phyloP scores from a whole-genome alignment of 2,113 vertebrate genomes.

The Melanerpes formicivorus region DNA sequence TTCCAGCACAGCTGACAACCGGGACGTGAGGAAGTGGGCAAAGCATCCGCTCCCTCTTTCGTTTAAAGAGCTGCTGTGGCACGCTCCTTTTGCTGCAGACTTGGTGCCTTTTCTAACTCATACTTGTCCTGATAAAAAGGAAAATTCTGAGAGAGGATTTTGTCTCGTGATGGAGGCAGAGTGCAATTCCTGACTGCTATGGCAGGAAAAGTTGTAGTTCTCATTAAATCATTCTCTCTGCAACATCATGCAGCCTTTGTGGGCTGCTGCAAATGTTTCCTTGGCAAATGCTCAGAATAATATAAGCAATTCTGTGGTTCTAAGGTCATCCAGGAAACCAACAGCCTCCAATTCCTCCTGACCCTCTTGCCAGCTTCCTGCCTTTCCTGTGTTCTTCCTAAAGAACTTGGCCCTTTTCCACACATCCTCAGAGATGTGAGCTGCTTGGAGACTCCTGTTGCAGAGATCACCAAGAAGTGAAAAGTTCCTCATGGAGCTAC shows the following conservation, averaged over 20 bases:
- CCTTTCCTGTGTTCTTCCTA: background rate
- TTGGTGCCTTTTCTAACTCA: background rate
- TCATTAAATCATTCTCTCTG: background rate
- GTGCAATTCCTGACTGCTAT: background rate
- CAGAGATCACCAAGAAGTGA: background rate
- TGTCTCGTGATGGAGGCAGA: background rate
- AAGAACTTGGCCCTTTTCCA: accelerated
- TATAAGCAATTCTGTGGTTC: slow-evolving; percentile 36
- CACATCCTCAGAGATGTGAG: background rate
- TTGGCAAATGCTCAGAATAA: slow-evolving; percentile 7
- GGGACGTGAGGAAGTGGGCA: background rate
- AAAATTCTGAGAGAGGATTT: background rate
- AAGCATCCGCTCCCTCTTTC: background rate
- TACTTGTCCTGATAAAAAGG: background rate
- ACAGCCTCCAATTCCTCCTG: slow-evolving; percentile 36
- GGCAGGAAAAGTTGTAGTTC: background rate
- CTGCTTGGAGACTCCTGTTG: background rate
- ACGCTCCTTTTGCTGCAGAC: background rate
- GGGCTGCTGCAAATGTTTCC: background rate
- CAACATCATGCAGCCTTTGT: background rate
- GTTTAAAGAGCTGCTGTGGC: background rate
- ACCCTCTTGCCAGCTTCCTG: slow-evolving; percentile 38
- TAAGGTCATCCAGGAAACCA: slow-evolving; percentile 45
- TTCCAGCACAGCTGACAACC: background rate
- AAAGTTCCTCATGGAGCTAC: background rate